Base-by-base conservation (phyloP, 1,140 invertebrate genomes). In the Neuroterus valhalla region DNA sequence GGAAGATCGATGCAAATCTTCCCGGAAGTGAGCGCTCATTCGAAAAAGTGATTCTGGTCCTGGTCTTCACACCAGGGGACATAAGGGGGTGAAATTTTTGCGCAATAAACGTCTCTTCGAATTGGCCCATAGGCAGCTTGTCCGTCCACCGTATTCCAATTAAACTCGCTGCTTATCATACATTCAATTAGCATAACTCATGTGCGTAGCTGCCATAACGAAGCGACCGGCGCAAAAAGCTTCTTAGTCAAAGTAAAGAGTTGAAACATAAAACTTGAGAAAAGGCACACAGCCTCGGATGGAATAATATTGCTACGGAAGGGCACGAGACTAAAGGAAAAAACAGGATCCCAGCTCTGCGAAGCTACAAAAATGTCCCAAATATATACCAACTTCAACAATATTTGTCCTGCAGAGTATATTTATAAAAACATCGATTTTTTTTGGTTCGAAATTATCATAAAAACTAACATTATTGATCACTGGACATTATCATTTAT, bases 131-230 rank as follows among this genome's bases (percentile, higher is more conserved):
- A 62, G 55, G 55, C 55, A 62, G 23, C 19, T 23, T 21, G 44
- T 66, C 10, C 31, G 69, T 72, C 68, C 71, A 69, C 72, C 71
- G 66, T 80, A 82, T 84, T 85, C 84, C 84, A 87, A 87, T 87
- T 87, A 87, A 85, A 86, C 55, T 78, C 79, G 21, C 77, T 72
- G 79, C 76, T 82, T 84, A 81, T 85, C 81, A 79, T 80, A 76
- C 73, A 82, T 87, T 87, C 83, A 87, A 87, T 87, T 87, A 87
- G 83, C 85, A 87, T 87, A 87, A 87, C 86, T 87, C 86, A 85
- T 84, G 80, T 70, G 67, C 71, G 5, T 62, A 62, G 55, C 45
- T 48, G 74, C 71, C 68, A 80, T 84, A 85, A 86, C 80, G 80
- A 83, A 74, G 84, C 68, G 45, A 44, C 11, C 52, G 55, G 10